Evolutionary conservation across 2,797 vertebrate genomes (phyloP).

Genomic region (Anableps anableps): DNA sequence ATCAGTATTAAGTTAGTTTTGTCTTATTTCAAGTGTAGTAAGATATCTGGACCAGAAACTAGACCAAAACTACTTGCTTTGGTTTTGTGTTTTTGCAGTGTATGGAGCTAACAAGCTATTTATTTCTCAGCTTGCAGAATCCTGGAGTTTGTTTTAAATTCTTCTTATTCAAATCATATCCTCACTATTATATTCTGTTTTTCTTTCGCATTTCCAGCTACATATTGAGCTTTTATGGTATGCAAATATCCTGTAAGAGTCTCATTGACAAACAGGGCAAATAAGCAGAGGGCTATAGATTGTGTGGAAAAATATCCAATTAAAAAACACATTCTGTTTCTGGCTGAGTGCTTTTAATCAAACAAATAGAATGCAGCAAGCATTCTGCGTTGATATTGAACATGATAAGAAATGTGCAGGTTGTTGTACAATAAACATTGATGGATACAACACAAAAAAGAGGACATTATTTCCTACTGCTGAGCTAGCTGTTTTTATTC

Average conservation of each 20-base stretch:
- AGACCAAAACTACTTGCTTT: too few relatives aligned
- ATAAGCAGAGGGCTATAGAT: slow-evolving; percentile 31
- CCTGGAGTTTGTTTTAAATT: background rate
- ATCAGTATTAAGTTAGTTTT: too few relatives aligned
- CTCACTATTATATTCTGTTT: slow-evolving; percentile 21
- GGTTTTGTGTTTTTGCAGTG: too few relatives aligned
- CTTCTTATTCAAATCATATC: slow-evolving; percentile 12
- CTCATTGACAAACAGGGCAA: slow-evolving; percentile 33
- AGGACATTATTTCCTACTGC: slow-evolving; percentile 14
- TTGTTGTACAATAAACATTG: slow-evolving; percentile 40
- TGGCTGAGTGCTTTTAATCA: slow-evolving; percentile 47
- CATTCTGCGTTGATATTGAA: slow-evolving; percentile 26
- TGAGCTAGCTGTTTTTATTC: slow-evolving; percentile 13
- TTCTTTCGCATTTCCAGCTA: slow-evolving; percentile 26
- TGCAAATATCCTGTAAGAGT: slow-evolving; percentile 38
- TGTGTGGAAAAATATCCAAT: slow-evolving; percentile 37
- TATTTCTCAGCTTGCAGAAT: slow-evolving; percentile 42
- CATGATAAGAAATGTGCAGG: slow-evolving; percentile 13
- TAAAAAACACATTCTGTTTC: slow-evolving; percentile 35
- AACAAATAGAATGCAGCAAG: slow-evolving; percentile 23
- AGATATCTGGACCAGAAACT: too few relatives aligned
- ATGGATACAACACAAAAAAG: slow-evolving; percentile 3
- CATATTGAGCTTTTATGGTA: slow-evolving; percentile 34
- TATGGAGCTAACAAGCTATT: slow-evolving; percentile 35
- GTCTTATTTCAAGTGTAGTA: too few relatives aligned